Percentiles rank a stretch among this genome's conserved stretches.
Conservation (phyloP, 2,888 invertebrate genomes). For the Norana najaformis region DNA sequence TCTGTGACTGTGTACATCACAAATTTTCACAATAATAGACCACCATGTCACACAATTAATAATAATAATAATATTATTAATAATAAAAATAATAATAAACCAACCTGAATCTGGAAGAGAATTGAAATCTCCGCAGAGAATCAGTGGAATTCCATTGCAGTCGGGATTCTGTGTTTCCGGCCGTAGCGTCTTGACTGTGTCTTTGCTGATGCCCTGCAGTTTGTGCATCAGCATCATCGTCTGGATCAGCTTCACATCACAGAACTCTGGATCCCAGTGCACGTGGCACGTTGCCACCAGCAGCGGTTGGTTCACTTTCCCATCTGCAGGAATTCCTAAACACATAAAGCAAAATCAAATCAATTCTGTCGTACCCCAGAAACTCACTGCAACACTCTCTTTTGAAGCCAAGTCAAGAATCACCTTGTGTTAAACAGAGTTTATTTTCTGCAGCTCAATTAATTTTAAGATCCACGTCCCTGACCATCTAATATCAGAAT, state of each 20-base stretch:
- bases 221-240: slow-evolving; percentile 98
- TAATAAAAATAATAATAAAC: not conserved
- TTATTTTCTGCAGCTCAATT: too few relatives aligned
- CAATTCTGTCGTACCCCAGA: not conserved
- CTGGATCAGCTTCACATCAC: slow-evolving; percentile 98
- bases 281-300: slow-evolving; percentile 97
- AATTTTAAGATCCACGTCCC: too few relatives aligned
- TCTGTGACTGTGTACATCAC: too few relatives aligned
- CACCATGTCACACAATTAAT: not conserved
- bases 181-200: slow-evolving; percentile 47
- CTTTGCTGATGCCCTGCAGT: slow-evolving; percentile 71
- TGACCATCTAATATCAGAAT: too few relatives aligned
- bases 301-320: slow-evolving; percentile 65
- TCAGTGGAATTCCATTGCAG: slow-evolving; percentile 77
- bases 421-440: too few relatives aligned
- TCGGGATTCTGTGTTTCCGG: slow-evolving; percentile 43
- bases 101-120: slow-evolving; percentile 91
- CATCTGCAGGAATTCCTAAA: slow-evolving; percentile 73
- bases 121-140: slow-evolving; percentile 97
- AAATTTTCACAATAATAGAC: too few relatives aligned
- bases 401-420: too few relatives aligned
- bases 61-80: too few relatives aligned
- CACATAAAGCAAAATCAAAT: not conserved
- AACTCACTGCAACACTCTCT: not conserved
- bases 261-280: slow-evolving; percentile 99